Conservation (phyloP, 2,888 invertebrate genomes). For the Coelinius sp. region DNA sequence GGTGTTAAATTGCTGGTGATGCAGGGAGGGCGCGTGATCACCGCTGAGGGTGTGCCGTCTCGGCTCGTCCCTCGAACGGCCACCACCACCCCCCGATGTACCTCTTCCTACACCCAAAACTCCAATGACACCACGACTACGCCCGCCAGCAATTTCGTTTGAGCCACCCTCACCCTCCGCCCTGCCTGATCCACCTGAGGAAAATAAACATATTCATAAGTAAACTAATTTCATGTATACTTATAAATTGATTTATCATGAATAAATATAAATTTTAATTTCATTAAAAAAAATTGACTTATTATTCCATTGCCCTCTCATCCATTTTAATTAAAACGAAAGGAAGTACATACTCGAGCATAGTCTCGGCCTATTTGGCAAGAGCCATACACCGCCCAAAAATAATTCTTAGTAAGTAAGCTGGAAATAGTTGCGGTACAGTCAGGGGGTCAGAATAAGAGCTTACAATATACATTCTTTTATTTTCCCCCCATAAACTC, state of each 20-base stretch:
- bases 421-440: constrained; percentile 53
- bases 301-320: no score
- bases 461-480: not conserved
- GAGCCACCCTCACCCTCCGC: constrained; percentile 66
- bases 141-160: constrained; percentile 62
- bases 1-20: constrained; percentile 72
- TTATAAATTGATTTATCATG: no score
- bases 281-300: no score
- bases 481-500: not conserved
- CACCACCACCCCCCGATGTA: constrained; percentile 56
- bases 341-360: no score
- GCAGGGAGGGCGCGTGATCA: constrained; percentile 78
- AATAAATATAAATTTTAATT: no score
- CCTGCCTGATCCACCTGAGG: constrained; percentile 64
- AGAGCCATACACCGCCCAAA: constrained; percentile 44
- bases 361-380: constrained; percentile 59
- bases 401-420: constrained; percentile 50
- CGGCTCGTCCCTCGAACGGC: constrained; percentile 80
- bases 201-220: not conserved
- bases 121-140: constrained; percentile 60
- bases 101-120: constrained; percentile 57
- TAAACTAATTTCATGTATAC: not conserved
- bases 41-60: constrained; percentile 85
- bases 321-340: no score
- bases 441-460: not conserved